These are phyloP conservation scores for Meliscaeva auricollis DNA, from an alignment of 2,888 invertebrate genomes.

Conservation along the genomic window DNA sequence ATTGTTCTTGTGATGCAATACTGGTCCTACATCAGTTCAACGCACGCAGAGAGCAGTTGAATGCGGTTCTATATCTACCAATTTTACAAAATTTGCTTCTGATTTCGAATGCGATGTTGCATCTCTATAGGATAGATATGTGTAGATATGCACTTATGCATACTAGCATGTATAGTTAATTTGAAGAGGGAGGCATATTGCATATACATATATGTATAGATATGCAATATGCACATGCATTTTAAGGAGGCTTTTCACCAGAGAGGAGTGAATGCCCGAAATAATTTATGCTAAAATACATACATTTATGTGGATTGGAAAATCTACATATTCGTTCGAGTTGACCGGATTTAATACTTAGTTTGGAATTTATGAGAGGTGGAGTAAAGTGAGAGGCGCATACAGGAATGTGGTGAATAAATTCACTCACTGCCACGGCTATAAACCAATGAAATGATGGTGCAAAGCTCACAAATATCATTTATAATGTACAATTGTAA, in stretches of 20 bases:
- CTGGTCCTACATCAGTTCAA: constrained; percentile 62
- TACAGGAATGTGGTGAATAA: background rate
- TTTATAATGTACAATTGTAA: background rate
- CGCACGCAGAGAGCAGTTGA: constrained; percentile 66
- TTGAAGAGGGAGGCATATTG: constrained; percentile 28
- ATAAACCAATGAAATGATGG: background rate
- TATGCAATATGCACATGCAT: constrained; percentile 30
- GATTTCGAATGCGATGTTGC: constrained; percentile 23
- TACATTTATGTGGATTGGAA: constrained; percentile 33
- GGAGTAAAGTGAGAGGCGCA: background rate
- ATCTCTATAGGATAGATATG: background rate
- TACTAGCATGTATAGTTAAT: constrained; percentile 12
- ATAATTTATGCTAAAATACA: constrained; percentile 70
- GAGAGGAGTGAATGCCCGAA: constrained; percentile 66
- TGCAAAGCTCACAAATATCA: background rate
- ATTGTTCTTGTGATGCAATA: constrained; percentile 56
- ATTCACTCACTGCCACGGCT: background rate
- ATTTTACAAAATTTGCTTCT: constrained; percentile 66
- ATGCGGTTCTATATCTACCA: constrained; percentile 59
- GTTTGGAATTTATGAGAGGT: constrained; percentile 63
- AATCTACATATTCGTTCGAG: constrained; percentile 61
- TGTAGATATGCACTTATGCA: background rate
- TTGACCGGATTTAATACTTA: constrained; percentile 74
- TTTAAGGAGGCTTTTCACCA: constrained; percentile 53
- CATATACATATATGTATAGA: background rate